phyloP scores from a whole-genome alignment of 2,888 invertebrate genomes.

The Pristionchus japonicus region DNA sequence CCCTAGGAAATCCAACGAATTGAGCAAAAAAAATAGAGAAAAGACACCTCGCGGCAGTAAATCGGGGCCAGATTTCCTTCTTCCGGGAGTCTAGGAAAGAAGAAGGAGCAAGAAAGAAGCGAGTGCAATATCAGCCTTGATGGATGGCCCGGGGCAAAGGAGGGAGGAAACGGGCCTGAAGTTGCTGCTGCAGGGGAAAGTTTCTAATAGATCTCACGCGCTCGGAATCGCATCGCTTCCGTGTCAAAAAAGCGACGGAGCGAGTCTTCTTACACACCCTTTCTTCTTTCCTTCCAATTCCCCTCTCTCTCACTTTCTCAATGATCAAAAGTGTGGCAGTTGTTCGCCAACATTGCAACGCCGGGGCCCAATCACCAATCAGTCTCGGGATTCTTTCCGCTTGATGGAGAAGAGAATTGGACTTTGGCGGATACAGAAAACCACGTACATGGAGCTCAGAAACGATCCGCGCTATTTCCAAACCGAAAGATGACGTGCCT shows the following conservation, averaged over 20 bases:
- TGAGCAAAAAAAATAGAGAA: no score
- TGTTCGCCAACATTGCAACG: neutral
- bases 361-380: neutral
- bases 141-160: neutral
- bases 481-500: neutral
- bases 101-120: neutral
- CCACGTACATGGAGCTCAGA: neutral
- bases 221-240: neutral
- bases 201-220: neutral
- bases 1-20: neutral
- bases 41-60: neutral
- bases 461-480: neutral
- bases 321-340: constrained; percentile 11
- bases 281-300: neutral
- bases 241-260: neutral
- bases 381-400: neutral
- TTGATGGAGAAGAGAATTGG: neutral
- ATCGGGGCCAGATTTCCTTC: neutral
- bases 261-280: neutral
- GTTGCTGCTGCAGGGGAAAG: neutral
- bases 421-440: neutral
- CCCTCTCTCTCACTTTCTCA: neutral
- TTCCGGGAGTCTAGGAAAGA: neutral
- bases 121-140: constrained; percentile 2
- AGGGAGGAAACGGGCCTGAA: neutral